Percentiles rank a stretch among this genome's conserved stretches.
Evolutionary conservation across 1,140 invertebrate species (phyloP).

Genomic region (Brachystomella parvula): DNA sequence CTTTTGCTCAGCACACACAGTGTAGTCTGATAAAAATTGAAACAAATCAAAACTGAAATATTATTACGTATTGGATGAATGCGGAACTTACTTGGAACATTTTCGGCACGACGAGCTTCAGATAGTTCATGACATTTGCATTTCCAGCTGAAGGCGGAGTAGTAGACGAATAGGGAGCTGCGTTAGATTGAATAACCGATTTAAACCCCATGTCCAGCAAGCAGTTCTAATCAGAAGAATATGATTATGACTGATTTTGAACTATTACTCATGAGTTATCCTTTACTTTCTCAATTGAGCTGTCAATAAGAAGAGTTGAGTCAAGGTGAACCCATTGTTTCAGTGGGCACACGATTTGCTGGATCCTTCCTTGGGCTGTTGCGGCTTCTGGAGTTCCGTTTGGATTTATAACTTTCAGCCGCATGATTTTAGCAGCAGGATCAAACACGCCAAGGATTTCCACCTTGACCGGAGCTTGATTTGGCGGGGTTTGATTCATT

Average conservation of each 20-base stretch:
- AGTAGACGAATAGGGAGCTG: conserved; percentile 46
- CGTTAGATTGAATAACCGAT: conserved; percentile 57
- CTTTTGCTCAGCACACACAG: conserved; percentile 68
- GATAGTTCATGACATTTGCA: conserved; percentile 69
- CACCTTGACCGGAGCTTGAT: conserved; percentile 57
- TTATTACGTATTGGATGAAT: not conserved
- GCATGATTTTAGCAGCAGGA: conserved; percentile 59
- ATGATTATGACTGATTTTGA: not conserved
- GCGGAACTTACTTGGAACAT: conserved; percentile 61
- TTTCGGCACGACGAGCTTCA: conserved; percentile 70
- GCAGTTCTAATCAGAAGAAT: conserved; percentile 25
- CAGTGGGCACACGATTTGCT: conserved; percentile 63
- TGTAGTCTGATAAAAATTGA: conserved; percentile 56
- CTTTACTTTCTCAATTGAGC: conserved; percentile 70
- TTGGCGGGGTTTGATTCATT: not conserved
- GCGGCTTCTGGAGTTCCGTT: conserved; percentile 39
- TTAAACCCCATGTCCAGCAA: conserved; percentile 68
- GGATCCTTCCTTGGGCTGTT: conserved; percentile 12
- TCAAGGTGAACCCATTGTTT: conserved; percentile 64
- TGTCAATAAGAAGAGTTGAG: conserved; percentile 68
- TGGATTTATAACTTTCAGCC: conserved; percentile 65
- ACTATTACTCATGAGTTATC: not conserved
- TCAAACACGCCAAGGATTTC: conserved; percentile 80
- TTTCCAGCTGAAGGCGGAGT: conserved; percentile 40
- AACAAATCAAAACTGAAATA: conserved; percentile 7